These are phyloP conservation scores for Pelosia muscerda DNA, from an alignment of 2,888 invertebrate species.

Conservation along the genomic window DNA sequence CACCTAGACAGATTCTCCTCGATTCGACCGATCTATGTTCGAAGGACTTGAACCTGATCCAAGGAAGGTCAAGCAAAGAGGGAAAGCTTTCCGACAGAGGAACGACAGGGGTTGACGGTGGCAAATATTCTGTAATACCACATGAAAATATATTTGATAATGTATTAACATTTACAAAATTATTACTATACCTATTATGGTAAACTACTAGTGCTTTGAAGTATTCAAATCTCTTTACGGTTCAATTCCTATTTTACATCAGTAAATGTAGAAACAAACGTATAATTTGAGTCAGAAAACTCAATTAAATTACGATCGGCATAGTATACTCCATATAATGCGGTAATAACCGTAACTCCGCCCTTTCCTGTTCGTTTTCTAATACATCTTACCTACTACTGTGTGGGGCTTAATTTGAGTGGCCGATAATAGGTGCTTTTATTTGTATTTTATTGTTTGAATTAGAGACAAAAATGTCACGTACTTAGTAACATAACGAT, in stretches of 20 bases:
- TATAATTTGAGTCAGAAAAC: slow-evolving; percentile 9
- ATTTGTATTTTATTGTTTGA: not conserved
- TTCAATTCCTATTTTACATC: slow-evolving; percentile 12
- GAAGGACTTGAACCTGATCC: too few species aligned
- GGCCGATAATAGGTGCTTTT: not conserved
- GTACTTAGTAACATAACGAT: not conserved
- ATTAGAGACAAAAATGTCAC: not conserved
- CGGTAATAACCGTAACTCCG: not conserved
- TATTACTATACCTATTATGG: not conserved
- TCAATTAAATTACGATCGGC: slow-evolving; percentile 7
- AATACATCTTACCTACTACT: not conserved
- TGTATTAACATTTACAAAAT: not conserved
- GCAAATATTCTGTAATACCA: too few species aligned
- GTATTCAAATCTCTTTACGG: slow-evolving; percentile 8
- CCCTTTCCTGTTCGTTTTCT: not conserved
- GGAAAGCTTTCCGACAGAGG: too few species aligned
- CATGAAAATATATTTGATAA: not conserved
- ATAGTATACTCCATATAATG: not conserved
- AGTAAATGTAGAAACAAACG: not conserved
- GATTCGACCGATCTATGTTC: too few species aligned
- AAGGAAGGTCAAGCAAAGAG: too few species aligned
- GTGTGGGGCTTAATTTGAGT: not conserved
- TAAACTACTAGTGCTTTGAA: slow-evolving; percentile 9
- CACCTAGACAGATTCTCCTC: too few species aligned
- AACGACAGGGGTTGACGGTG: too few species aligned